Evolutionary conservation across 2,113 vertebrate species (phyloP).

Genomic region (Tamias sibiricus): DNA sequence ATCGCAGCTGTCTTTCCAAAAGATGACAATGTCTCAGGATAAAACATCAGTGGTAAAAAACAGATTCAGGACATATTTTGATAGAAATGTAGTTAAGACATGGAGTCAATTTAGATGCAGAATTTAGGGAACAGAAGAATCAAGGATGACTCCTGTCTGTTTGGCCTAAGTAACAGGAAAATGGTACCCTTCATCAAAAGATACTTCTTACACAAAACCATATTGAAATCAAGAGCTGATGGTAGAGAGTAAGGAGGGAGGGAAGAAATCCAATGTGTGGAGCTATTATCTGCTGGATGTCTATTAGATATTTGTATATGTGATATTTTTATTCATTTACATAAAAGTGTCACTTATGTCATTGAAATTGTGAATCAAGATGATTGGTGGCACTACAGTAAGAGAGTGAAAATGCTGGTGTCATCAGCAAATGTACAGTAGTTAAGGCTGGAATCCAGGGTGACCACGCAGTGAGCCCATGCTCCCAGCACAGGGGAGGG

Average conservation of each 20-base stretch:
- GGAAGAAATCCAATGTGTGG: neutral
- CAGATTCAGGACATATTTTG: neutral
- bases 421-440: neutral
- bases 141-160: neutral
- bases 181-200: neutral
- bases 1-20: neutral
- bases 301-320: neutral
- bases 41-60: neutral
- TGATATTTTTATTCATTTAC: neutral
- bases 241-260: neutral
- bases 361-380: neutral
- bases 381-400: neutral
- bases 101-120: neutral
- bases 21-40: neutral
- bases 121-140: neutral
- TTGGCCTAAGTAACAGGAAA: neutral
- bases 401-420: neutral
- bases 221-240: neutral
- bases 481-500: neutral
- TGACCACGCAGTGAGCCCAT: accelerated
- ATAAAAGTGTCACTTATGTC: neutral
- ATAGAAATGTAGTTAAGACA: neutral
- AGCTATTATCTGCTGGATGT: neutral
- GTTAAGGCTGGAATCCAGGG: neutral
- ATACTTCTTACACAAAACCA: neutral